Evolutionary conservation across 2,113 vertebrate genomes (phyloP).

Genomic region (Melanotaenia duboulayi): DNA sequence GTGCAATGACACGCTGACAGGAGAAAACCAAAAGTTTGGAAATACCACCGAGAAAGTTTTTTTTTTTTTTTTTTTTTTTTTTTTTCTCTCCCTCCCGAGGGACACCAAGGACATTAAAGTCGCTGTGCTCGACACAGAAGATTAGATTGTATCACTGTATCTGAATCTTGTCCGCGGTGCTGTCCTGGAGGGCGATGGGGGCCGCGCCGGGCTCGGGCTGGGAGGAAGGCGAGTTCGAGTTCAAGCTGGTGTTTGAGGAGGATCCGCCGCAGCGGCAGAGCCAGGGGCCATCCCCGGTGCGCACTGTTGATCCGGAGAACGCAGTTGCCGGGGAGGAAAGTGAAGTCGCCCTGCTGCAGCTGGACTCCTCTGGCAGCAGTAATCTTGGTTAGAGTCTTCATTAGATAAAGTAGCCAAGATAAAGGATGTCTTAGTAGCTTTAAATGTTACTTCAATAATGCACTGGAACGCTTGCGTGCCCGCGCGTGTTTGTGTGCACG

Average conservation of each 20-base stretch:
- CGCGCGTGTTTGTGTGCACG: slow-evolving; percentile 17
- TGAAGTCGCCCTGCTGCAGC: slow-evolving; percentile 64
- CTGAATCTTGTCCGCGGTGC: slow-evolving; percentile 37
- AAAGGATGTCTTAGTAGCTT: slow-evolving; percentile 20
- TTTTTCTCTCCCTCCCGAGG: neutral
- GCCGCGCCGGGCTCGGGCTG: slow-evolving; percentile 84
- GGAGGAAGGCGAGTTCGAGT: slow-evolving; percentile 87
- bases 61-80: neutral
- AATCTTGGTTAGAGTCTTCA: slow-evolving; percentile 65
- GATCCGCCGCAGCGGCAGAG: slow-evolving; percentile 74
- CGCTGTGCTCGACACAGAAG: neutral
- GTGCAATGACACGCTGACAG: slow-evolving; percentile 45
- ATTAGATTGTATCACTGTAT: slow-evolving; percentile 34
- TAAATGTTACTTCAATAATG: slow-evolving; percentile 8
- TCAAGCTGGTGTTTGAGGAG: slow-evolving; percentile 86
- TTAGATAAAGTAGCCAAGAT: neutral
- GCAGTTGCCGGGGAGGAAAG: slow-evolving; percentile 63
- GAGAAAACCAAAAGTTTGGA: neutral
- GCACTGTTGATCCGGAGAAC: slow-evolving; percentile 60
- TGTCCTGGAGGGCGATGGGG: slow-evolving; percentile 78
- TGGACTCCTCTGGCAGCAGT: slow-evolving; percentile 59
- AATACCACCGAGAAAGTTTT: slow-evolving; percentile 14
- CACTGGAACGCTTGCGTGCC: slow-evolving; percentile 39
- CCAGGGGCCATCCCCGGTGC: slow-evolving; percentile 68
- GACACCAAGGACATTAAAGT: slow-evolving; percentile 7